These are phyloP conservation scores for Pseudolaguvia tuberculata DNA, from an alignment of 2,113 vertebrate species.

Conservation along the genomic window DNA sequence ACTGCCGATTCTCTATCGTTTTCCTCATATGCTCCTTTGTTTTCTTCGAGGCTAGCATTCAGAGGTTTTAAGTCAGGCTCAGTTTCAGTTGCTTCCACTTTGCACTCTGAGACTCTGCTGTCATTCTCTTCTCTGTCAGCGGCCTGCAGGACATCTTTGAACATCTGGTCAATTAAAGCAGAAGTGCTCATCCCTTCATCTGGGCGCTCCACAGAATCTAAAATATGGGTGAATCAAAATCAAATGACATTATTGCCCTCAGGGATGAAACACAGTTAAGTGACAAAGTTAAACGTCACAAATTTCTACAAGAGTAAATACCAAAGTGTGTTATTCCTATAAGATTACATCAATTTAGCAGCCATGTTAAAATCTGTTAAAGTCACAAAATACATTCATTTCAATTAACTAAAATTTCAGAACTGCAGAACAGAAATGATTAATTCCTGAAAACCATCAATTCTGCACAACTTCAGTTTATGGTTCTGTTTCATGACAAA, in stretches of 20 bases:
- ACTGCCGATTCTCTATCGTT: background rate
- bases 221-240: background rate
- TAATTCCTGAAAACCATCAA: no score
- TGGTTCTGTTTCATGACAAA: no score
- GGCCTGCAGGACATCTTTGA: conserved; percentile 67
- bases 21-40: background rate
- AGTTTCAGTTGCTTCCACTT: conserved; percentile 31
- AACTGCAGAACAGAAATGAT: no score
- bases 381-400: no score
- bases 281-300: no score
- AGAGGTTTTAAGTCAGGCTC: background rate
- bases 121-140: conserved; percentile 39
- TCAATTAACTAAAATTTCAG: no score
- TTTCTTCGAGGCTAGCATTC: background rate
- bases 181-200: conserved; percentile 58
- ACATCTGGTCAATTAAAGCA: conserved; percentile 68
- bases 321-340: no score
- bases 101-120: background rate
- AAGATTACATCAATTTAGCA: no score
- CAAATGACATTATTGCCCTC: background rate
- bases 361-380: no score
- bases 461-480: no score
- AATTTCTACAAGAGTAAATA: no score
- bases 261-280: no score
- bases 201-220: conserved; percentile 50